Percentiles rank a stretch among this genome's conserved stretches.
phyloP scores from a whole-genome alignment of 1,140 invertebrate species.

The Acromyrmex charruanus region DNA sequence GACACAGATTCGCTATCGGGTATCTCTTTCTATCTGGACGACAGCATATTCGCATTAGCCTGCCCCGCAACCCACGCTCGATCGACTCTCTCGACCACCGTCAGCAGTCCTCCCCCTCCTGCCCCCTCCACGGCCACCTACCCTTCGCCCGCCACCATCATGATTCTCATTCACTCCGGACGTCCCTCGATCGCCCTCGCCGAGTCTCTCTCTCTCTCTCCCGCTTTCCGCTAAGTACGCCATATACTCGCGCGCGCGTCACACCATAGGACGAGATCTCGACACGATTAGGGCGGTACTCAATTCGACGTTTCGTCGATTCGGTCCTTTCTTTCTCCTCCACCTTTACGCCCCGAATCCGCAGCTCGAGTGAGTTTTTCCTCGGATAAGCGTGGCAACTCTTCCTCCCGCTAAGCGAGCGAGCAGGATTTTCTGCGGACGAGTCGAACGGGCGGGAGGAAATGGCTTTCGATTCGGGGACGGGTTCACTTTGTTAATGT shows the following conservation, averaged over 20 bases:
- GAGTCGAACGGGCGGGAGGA: slow-evolving; percentile 55
- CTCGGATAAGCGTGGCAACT: slow-evolving; percentile 72
- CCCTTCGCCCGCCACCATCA: slow-evolving; percentile 67
- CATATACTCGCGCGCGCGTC: slow-evolving; percentile 74
- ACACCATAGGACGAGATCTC: slow-evolving; percentile 76
- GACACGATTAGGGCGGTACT: slow-evolving; percentile 78
- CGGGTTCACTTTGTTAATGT: slow-evolving; percentile 64
- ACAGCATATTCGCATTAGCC: slow-evolving; percentile 87
- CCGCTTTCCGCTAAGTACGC: slow-evolving; percentile 73
- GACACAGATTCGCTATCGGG: slow-evolving; percentile 87
- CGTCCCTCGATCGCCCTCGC: slow-evolving; percentile 49
- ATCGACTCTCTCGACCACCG: slow-evolving; percentile 85
- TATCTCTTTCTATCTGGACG: slow-evolving; percentile 87
- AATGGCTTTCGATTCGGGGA: slow-evolving; percentile 62
- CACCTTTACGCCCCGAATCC: slow-evolving; percentile 69
- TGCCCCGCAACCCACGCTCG: slow-evolving; percentile 86
- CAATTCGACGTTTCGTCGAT: slow-evolving; percentile 77
- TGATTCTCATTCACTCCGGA: slow-evolving; percentile 72
- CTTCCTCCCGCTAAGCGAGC: slow-evolving; percentile 68
- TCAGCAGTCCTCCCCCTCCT: slow-evolving; percentile 74
- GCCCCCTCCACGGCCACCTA: slow-evolving; percentile 37
- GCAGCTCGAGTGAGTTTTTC: slow-evolving; percentile 70
- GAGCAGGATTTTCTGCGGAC: slow-evolving; percentile 59
- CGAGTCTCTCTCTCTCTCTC: slow-evolving; percentile 20
- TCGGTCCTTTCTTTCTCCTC: slow-evolving; percentile 72